A percentile compares a stretch with the other conserved stretches of the same genome.
Conservation (phyloP, 2,888 invertebrate species). For the Hedya salicella region DNA sequence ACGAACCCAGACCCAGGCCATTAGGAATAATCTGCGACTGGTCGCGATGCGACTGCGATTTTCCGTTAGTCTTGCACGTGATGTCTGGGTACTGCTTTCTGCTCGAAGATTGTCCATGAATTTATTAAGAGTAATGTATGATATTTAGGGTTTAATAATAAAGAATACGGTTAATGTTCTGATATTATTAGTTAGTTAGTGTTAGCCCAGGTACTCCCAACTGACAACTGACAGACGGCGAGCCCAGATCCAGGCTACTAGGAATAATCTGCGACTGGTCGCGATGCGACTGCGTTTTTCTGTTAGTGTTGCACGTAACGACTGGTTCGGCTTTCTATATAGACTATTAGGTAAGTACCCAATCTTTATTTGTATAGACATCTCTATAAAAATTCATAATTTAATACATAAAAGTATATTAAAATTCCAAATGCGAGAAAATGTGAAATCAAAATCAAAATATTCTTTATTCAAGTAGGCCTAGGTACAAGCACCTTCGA, state of each 20-base stretch:
- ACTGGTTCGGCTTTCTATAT: conserved; percentile 78
- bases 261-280: conserved; percentile 76
- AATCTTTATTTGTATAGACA: no score
- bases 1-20: conserved; percentile 71
- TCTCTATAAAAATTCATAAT: no score
- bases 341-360: no score
- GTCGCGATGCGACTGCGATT: conserved; percentile 78
- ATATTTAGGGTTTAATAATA: background rate
- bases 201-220: conserved; percentile 40
- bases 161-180: background rate
- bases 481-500: no score
- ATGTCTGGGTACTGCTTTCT: conserved; percentile 74
- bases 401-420: no score
- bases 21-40: conserved; percentile 76
- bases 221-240: conserved; percentile 75
- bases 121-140: background rate
- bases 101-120: conserved; percentile 73
- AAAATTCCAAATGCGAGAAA: no score
- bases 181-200: background rate
- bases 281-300: conserved; percentile 78
- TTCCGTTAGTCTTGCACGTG: conserved; percentile 72
- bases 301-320: conserved; percentile 69
- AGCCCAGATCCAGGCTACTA: conserved; percentile 72
- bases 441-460: no score
- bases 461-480: no score